Percentiles rank a stretch among this genome's conserved stretches.
These are phyloP conservation scores for Callosobruchus maculatus DNA, from an alignment of 2,888 invertebrate species.

Conservation along the genomic window DNA sequence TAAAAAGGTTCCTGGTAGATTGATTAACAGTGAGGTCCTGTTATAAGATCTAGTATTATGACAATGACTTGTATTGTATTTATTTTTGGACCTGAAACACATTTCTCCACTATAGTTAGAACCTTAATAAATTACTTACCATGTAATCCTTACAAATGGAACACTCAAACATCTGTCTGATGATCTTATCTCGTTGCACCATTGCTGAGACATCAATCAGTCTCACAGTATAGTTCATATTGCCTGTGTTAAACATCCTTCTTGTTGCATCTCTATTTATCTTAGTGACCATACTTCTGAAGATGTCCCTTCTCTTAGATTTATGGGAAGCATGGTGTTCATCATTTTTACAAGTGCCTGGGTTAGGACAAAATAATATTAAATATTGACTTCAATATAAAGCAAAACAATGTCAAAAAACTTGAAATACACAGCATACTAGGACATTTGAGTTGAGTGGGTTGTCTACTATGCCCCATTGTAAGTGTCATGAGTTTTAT, in stretches of 20 bases:
- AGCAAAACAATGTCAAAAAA: not conserved
- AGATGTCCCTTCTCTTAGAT: conserved; percentile 6
- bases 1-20: too few relatives aligned
- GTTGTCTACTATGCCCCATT: too few relatives aligned
- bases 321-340: conserved; percentile 4
- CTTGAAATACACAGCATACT: not conserved
- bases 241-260: conserved; percentile 7
- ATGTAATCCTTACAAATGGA: conserved; percentile 34
- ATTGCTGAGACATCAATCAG: conserved; percentile 7
- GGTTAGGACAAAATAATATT: not conserved
- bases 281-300: conserved; percentile 15
- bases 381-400: not conserved
- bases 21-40: too few relatives aligned
- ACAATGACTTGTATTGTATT: too few relatives aligned
- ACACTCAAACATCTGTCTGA: conserved; percentile 25
- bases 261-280: conserved; percentile 13
- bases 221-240: conserved; percentile 11
- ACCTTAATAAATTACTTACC: conserved; percentile 3
- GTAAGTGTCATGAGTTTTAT: too few relatives aligned
- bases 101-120: too few relatives aligned
- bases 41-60: too few relatives aligned
- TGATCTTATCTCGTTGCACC: conserved; percentile 10
- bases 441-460: too few relatives aligned
- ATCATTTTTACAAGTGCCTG: conserved; percentile 13
- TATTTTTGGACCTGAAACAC: too few relatives aligned